A percentile compares a stretch with the other conserved stretches of the same genome.
Evolutionary conservation across 2,113 vertebrate genomes (phyloP).

Genomic region (Tenrec ecaudatus): DNA sequence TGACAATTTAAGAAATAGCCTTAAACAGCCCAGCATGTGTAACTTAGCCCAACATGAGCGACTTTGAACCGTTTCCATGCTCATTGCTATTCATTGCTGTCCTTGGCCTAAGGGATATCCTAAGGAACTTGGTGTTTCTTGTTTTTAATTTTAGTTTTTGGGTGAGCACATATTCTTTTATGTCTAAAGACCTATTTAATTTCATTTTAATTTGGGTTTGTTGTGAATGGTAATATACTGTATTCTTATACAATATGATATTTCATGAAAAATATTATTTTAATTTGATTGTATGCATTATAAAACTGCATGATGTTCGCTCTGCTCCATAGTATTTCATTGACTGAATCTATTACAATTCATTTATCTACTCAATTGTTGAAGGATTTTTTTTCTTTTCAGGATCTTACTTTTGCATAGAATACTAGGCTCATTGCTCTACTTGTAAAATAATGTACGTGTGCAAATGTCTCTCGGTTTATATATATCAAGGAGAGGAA

Average conservation of each 20-base stretch:
- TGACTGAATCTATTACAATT: no score
- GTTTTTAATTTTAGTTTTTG: background rate
- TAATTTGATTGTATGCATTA: background rate
- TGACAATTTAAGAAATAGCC: background rate
- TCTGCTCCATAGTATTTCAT: background rate
- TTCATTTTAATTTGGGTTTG: background rate
- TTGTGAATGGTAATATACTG: background rate
- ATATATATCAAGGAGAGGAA: background rate
- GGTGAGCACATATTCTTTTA: no score
- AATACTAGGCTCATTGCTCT: background rate
- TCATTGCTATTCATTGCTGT: background rate
- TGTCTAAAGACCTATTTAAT: background rate
- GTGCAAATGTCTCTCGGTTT: background rate
- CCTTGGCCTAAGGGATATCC: background rate
- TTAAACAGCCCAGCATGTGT: no score
- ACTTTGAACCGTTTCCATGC: background rate
- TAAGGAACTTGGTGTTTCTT: background rate
- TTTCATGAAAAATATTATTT: background rate
- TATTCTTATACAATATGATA: background rate
- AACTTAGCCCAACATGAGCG: no score
- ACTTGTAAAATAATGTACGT: no score
- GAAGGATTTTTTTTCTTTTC: background rate
- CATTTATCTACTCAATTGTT: background rate
- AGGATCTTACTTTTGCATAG: background rate
- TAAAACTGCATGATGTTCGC: background rate